Evolutionary conservation across 2,113 vertebrate species (phyloP).

Genomic region (Hemicordylus capensis): DNA sequence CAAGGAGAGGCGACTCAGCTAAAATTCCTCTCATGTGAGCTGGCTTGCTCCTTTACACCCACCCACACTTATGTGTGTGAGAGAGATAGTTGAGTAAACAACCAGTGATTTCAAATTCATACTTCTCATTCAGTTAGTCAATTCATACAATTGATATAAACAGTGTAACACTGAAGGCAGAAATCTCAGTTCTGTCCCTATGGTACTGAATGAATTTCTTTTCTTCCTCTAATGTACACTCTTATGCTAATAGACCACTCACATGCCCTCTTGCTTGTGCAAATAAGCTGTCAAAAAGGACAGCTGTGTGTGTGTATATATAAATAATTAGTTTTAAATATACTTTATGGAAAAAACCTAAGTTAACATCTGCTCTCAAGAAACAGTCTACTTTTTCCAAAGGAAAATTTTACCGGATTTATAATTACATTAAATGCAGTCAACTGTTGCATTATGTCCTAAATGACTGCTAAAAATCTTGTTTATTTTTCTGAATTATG

Average conservation of each 20-base stretch:
- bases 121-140: too few species aligned
- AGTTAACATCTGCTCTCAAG: not conserved
- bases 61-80: too few species aligned
- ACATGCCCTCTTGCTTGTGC: not conserved
- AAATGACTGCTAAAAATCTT: constrained; percentile 33
- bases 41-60: too few species aligned
- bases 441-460: not conserved
- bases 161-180: not conserved
- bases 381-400: not conserved
- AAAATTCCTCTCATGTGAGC: too few species aligned
- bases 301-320: not conserved
- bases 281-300: not conserved
- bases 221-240: not conserved
- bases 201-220: not conserved
- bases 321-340: not conserved
- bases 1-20: too few species aligned
- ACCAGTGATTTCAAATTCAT: not conserved
- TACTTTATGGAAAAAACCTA: not conserved
- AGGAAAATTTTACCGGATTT: constrained; percentile 32
- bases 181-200: not conserved
- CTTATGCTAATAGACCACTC: not conserved
- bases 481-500: constrained; percentile 5
- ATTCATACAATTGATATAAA: not conserved
- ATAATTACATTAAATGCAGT: constrained; percentile 23
- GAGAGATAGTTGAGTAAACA: not conserved